These are phyloP conservation scores for Meloidogyne floridensis DNA, from an alignment of 1,140 invertebrate species.

Conservation along the genomic window DNA sequence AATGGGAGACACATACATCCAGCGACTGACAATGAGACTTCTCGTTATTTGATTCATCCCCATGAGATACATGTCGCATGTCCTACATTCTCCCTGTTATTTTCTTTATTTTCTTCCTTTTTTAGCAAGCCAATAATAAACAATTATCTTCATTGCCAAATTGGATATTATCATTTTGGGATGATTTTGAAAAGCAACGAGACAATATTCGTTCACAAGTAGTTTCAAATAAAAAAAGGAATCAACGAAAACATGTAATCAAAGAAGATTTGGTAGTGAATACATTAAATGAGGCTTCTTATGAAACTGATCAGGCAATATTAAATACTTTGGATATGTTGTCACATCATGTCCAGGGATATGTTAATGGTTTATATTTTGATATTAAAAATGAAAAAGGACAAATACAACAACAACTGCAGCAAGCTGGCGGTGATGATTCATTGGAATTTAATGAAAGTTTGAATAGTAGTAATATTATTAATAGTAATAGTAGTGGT, in stretches of 20 bases:
- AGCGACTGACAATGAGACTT: too few species aligned
- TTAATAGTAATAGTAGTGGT: background rate
- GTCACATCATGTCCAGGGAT: slow-evolving; percentile 2
- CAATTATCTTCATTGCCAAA: background rate
- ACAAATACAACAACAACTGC: too few species aligned
- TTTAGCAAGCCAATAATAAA: background rate
- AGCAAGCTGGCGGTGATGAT: background rate
- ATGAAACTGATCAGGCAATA: background rate
- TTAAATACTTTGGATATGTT: slow-evolving; percentile 13
- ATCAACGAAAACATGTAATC: background rate
- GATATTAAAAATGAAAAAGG: slow-evolving; percentile 1
- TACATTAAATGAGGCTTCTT: slow-evolving; percentile 14
- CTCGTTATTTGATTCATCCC: too few species aligned
- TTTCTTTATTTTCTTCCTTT: background rate
- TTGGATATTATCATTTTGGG: background rate
- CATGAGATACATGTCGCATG: too few species aligned
- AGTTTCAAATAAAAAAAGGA: background rate
- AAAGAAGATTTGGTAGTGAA: slow-evolving; percentile 2
- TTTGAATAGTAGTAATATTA: background rate
- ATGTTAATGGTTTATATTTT: slow-evolving; percentile 5
- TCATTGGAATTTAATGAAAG: background rate
- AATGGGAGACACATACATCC: too few species aligned
- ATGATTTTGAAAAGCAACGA: background rate
- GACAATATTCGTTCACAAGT: background rate
- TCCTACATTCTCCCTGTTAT: too few species aligned